Conservation (phyloP, 2,113 vertebrate genomes). For the Corvus moneduloides region DNA sequence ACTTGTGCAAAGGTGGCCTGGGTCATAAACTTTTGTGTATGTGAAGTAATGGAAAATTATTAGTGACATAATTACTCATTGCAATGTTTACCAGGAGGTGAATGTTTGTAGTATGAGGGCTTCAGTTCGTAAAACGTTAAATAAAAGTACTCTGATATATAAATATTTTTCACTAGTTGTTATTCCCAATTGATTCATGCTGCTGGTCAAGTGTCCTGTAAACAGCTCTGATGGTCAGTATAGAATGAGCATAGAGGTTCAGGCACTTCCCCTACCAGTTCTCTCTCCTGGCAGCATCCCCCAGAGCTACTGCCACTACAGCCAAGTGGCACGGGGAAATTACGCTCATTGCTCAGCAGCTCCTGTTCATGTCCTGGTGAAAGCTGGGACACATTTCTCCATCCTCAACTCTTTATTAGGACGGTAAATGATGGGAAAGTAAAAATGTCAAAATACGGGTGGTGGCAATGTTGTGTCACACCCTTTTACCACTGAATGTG, state of each 20-base stretch:
- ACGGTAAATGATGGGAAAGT: background rate
- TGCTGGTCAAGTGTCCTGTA: background rate
- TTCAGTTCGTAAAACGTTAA: background rate
- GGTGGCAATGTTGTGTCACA: background rate
- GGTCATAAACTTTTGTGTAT: background rate
- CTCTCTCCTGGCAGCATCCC: background rate
- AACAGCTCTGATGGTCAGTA: background rate
- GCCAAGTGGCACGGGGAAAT: background rate
- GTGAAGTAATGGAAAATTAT: background rate
- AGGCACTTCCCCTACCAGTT: background rate
- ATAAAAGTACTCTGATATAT: background rate
- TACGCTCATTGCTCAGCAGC: fast-evolving
- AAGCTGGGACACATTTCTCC: background rate
- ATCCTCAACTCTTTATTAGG: background rate
- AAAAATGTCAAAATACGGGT: background rate
- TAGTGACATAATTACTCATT: background rate
- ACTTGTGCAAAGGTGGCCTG: background rate
- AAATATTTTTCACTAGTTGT: background rate
- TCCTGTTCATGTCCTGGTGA: background rate
- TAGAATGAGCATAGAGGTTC: background rate
- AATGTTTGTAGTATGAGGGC: background rate
- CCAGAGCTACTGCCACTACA: background rate
- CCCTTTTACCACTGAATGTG: background rate
- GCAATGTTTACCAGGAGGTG: background rate
- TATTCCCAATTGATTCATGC: background rate